A percentile compares a stretch with the other conserved stretches of the same genome.
Conservation (phyloP, 1,140 invertebrate genomes). For the Drosophila melanica region DNA sequence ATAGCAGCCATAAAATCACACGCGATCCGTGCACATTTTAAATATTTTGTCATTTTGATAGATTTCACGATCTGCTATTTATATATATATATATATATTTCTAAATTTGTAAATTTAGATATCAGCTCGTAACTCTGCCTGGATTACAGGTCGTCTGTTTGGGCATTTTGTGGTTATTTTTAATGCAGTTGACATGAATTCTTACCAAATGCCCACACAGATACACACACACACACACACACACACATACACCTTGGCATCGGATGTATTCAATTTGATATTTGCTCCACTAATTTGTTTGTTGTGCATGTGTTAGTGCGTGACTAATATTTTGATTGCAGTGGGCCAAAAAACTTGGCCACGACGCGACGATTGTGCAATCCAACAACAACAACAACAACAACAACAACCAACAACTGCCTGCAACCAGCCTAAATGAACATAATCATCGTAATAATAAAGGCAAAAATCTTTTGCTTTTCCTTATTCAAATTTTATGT, state of each 20-base stretch:
- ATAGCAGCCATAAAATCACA: constrained; percentile 4
- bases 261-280: constrained; percentile 44
- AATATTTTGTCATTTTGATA: constrained; percentile 69
- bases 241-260: constrained; percentile 29
- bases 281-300: constrained; percentile 73
- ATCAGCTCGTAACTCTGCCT: constrained; percentile 36
- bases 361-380: constrained; percentile 72
- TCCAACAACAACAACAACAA: constrained; percentile 36
- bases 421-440: constrained; percentile 7
- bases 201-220: constrained; percentile 69
- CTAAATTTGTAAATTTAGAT: constrained; percentile 51
- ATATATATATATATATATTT: constrained; percentile 2
- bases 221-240: constrained; percentile 44
- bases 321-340: constrained; percentile 79
- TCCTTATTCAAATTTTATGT: not conserved
- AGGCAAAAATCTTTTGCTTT: constrained; percentile 45
- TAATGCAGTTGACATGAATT: constrained; percentile 77
- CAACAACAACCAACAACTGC: constrained; percentile 33
- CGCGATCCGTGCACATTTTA: constrained; percentile 31
- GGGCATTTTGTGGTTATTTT: constrained; percentile 72
- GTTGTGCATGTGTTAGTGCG: constrained; percentile 57
- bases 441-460: constrained; percentile 65
- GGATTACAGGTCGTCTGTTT: constrained; percentile 52
- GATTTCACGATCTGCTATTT: constrained; percentile 32
- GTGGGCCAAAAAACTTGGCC: constrained; percentile 57